phyloP scores from a whole-genome alignment of 2,888 invertebrate genomes.

The Calliphora vomitoria region DNA sequence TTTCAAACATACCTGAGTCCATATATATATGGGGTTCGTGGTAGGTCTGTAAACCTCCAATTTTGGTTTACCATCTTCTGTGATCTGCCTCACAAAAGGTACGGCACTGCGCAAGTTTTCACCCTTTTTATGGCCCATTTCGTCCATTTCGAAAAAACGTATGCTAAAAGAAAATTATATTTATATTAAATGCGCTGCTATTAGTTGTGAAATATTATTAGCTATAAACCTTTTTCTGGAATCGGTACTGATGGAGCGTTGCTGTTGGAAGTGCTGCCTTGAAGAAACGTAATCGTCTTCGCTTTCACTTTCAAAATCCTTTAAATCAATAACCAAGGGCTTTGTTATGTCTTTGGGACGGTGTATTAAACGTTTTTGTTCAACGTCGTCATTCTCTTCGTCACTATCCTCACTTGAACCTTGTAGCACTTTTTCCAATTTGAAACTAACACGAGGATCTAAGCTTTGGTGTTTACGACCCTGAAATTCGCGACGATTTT shows the following conservation, averaged over 20 bases:
- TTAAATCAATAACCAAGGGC: conserved; percentile 84
- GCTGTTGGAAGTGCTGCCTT: conserved; percentile 87
- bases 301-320: conserved; percentile 84
- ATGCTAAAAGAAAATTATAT: conserved; percentile 76
- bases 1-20: conserved; percentile 84
- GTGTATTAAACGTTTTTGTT: conserved; percentile 83
- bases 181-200: not conserved
- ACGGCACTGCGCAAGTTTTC: conserved; percentile 87
- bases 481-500: conserved; percentile 84
- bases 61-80: conserved; percentile 87
- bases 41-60: conserved; percentile 86
- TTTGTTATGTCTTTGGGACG: conserved; percentile 84
- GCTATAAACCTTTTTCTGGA: conserved; percentile 86
- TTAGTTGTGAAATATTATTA: conserved; percentile 9
- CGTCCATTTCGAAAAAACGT: conserved; percentile 87
- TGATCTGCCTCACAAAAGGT: conserved; percentile 87
- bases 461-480: conserved; percentile 84
- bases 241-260: conserved; percentile 87
- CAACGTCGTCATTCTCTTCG: conserved; percentile 83
- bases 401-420: conserved; percentile 83
- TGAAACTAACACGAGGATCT: conserved; percentile 84
- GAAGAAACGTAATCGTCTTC: conserved; percentile 86
- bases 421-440: conserved; percentile 83
- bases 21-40: conserved; percentile 86
- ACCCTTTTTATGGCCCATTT: conserved; percentile 86